phyloP scores from a whole-genome alignment of 2,113 vertebrate species.

The Copsychus sechellarum region DNA sequence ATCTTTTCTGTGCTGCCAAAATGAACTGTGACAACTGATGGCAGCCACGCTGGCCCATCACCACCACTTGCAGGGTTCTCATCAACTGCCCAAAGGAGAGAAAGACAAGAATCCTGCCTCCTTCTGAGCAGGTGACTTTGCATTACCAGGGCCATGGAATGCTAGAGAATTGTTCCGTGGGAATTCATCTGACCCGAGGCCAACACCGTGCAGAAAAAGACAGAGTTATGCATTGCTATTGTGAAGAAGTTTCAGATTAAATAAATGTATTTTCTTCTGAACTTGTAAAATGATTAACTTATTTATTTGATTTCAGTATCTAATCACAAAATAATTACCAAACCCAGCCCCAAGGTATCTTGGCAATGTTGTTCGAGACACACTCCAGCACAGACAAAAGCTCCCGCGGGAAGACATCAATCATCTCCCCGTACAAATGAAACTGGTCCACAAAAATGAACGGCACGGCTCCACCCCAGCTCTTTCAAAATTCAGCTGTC shows the following conservation, averaged over 20 bases:
- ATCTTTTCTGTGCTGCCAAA: neutral
- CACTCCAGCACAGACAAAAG: neutral
- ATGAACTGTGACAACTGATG: neutral
- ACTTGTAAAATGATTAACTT: conserved; percentile 2
- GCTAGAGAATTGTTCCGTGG: neutral
- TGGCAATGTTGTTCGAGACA: neutral
- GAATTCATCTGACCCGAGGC: neutral
- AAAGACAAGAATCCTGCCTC: neutral
- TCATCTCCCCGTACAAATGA: neutral
- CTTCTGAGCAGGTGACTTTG: neutral
- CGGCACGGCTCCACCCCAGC: neutral
- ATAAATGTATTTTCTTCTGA: conserved; percentile 5
- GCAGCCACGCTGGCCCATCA: neutral
- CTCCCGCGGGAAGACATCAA: neutral
- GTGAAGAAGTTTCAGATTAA: neutral
- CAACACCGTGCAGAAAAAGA: neutral
- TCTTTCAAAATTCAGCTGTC: neutral
- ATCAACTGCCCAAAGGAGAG: neutral
- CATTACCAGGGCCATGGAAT: neutral
- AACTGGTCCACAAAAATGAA: conserved; percentile 18
- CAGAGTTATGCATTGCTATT: neutral
- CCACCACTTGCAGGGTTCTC: neutral
- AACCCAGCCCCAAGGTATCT: conserved; percentile 13
- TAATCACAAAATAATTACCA: neutral
- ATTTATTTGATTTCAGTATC: conserved; percentile 6